Conservation (phyloP, 2,888 invertebrate genomes). For the Callyntrura sp. region DNA sequence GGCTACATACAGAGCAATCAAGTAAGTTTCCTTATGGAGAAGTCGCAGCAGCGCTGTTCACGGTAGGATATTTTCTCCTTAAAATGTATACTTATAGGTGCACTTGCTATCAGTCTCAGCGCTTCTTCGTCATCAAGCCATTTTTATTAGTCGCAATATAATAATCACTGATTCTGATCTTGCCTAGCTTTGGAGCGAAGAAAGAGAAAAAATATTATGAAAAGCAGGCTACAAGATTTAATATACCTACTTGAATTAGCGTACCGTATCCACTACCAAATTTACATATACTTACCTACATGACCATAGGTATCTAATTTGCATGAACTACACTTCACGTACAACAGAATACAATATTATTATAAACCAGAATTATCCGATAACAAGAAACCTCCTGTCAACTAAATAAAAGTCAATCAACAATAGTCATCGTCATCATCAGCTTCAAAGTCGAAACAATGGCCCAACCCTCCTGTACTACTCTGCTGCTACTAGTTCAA, state of each 20-base stretch:
- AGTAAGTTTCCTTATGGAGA: constrained; percentile 64
- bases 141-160: constrained; percentile 20
- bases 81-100: background rate
- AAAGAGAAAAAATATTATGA: background rate
- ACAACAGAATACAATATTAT: too few relatives aligned
- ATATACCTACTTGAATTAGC: background rate
- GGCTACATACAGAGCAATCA: constrained; percentile 37
- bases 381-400: constrained; percentile 57
- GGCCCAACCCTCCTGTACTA: constrained; percentile 32
- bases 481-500: background rate
- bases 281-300: background rate
- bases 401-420: constrained; percentile 71
- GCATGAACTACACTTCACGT: too few relatives aligned
- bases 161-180: constrained; percentile 59
- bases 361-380: constrained; percentile 66
- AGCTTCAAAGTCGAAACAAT: background rate
- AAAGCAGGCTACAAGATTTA: background rate
- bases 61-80: constrained; percentile 50
- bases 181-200: background rate
- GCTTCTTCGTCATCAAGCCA: constrained; percentile 17
- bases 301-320: too few relatives aligned
- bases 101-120: too few relatives aligned
- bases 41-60: constrained; percentile 32
- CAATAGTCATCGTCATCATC: constrained; percentile 33
- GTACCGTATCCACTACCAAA: background rate